Evolutionary conservation across 1,140 invertebrate genomes (phyloP), one percentile per base, ranked within the genome.

Genomic region (Paraescarpia echinospica): DNA sequence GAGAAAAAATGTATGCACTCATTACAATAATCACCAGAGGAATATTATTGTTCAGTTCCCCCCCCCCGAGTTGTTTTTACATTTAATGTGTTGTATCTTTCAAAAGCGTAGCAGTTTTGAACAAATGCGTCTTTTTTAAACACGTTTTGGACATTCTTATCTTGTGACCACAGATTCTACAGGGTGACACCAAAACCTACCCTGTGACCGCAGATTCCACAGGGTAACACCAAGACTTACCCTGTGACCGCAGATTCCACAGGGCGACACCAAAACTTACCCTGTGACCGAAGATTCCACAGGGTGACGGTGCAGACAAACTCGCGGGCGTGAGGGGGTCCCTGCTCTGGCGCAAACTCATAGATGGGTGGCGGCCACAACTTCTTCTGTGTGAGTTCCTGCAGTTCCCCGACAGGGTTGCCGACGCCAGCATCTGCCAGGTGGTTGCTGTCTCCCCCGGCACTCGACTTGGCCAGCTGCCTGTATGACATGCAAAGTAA

Each of bases 381-480:
- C 92, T 98, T 97, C 92, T 98, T 98, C 98, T 99, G 99, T 94
- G 98, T 99, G 96, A 99, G 97, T 96, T 99, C 99, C 96, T 99
- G 99, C 22, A 99, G 96, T 96, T 98, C 98, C 35, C 99, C 99
- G 94, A 99, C 99, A 31, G 99, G 99, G 96, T 99, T 99, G 27
- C 96, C 95, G 33, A 94, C 93, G 18, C 59, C 59, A 27, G 22
- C 59, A 27, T 77, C 59, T 27, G 59, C 18, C 59, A 77, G 27
- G 59, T 77, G 59, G 27, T 77, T 77, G 59, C 59, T 77, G 59
- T 77, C 59, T 77, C 59, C 59, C 59, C 59, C 59, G 2, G 59
- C 59, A 77, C 59, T 77, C 4, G 59, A 77, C 59, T 77, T 77
- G 1, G 59, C 59, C 59, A 77, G 59, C 59, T 77, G 59, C 14